Conservation (phyloP, 2,888 invertebrate species). For the Pachliopta kotzebuea region DNA sequence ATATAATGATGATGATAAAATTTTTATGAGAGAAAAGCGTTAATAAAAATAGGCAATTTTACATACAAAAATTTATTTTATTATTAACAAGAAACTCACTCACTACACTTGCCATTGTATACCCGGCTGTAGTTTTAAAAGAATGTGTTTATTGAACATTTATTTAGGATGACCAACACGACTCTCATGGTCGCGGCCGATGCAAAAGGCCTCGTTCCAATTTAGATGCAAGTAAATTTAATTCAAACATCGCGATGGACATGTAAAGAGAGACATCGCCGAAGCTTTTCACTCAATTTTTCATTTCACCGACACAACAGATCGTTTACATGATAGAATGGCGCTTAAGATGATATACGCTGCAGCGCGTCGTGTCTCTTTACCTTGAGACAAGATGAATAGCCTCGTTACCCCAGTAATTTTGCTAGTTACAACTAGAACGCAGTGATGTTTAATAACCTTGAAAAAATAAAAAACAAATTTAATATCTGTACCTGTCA, state of each 20-base stretch:
- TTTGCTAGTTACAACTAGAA: too few species aligned
- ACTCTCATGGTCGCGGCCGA: neutral
- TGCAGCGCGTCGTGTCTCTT: too few species aligned
- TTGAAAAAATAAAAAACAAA: conserved; percentile 1
- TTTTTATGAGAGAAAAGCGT: too few species aligned
- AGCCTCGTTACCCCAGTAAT: too few species aligned
- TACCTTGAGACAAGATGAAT: too few species aligned
- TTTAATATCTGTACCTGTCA: neutral
- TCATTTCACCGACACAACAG: neutral
- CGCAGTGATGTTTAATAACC: neutral
- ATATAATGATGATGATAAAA: too few species aligned
- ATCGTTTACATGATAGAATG: too few species aligned
- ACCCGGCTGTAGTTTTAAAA: neutral
- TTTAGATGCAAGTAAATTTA: conserved; percentile 1
- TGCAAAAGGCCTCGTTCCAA: neutral
- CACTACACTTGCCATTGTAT: neutral
- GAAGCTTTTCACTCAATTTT: too few species aligned
- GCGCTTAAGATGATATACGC: too few species aligned
- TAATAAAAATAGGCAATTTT: too few species aligned
- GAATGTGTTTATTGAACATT: neutral
- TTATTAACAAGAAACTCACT: too few species aligned
- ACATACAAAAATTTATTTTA: too few species aligned
- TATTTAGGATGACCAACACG: neutral
- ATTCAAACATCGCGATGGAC: neutral
- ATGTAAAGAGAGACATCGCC: neutral